These are phyloP conservation scores for Brachirus orientalis DNA, from an alignment of 2,113 vertebrate species.

Conservation along the genomic window DNA sequence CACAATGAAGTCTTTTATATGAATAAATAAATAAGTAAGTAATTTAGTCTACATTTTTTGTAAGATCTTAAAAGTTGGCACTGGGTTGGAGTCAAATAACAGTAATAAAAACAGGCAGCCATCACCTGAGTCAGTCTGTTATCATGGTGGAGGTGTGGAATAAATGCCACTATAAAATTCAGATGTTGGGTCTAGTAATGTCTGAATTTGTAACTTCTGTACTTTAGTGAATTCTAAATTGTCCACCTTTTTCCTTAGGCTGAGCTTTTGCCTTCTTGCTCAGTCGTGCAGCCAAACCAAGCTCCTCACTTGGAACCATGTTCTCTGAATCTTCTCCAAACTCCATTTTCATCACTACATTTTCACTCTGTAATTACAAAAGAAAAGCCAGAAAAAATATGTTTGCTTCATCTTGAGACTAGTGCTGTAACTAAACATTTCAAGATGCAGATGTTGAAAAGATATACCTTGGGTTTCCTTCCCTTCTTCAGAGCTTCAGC, in stretches of 20 bases:
- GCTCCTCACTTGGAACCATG: slow-evolving; percentile 43
- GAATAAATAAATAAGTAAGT: too few relatives aligned
- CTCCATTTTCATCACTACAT: slow-evolving; percentile 82
- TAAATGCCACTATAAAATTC: too few relatives aligned
- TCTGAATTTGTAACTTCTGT: background rate
- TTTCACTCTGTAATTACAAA: slow-evolving; percentile 66
- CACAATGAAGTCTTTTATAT: background rate
- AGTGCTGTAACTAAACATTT: background rate
- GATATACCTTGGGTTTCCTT: slow-evolving; percentile 88
- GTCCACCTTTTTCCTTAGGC: slow-evolving; percentile 77
- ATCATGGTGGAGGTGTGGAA: too few relatives aligned
- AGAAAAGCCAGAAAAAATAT: background rate
- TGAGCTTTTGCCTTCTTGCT: slow-evolving; percentile 80
- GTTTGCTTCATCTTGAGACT: background rate
- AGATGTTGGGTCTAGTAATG: too few relatives aligned
- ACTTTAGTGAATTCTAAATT: too few relatives aligned
- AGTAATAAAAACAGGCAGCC: too few relatives aligned
- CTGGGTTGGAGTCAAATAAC: too few relatives aligned
- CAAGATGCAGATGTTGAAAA: background rate
- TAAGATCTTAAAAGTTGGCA: too few relatives aligned
- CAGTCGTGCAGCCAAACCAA: slow-evolving; percentile 79
- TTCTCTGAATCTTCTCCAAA: slow-evolving; percentile 77
- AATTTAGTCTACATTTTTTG: too few relatives aligned
- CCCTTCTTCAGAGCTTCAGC: slow-evolving; percentile 87
- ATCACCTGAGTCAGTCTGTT: too few relatives aligned